Base-by-base conservation (phyloP, 2,797 vertebrate genomes). In the Sebastes ruberrimus region DNA sequence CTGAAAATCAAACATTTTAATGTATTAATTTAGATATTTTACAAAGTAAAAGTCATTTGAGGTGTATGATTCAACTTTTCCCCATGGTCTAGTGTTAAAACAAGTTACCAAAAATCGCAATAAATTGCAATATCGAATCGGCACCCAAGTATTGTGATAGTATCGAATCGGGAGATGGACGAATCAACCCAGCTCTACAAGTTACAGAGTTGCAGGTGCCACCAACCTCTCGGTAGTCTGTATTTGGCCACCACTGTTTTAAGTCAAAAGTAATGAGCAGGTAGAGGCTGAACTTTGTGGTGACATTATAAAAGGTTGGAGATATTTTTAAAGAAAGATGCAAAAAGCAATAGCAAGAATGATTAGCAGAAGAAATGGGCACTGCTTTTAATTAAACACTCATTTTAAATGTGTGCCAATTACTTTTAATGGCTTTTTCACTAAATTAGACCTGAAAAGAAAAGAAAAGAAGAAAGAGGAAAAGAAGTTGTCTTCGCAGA, bases 321-420 rank as follows among this genome's bases (percentile, higher is more conserved):
- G 9, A 6, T 63, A 30, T 52, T 42, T 11, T 60, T 18, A 10
- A 28, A 18, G n/a, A 8, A 46, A 55, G 35, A 52, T 18, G 22
- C 25, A 46, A 28, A 61, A 62, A 71, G 30, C 30, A 46, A 56
- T 5, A 22, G 7, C 0, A 46, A 25, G 6, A 55, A 28, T 72
- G 18, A 55, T 28, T 61, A 65, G n/a, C 27, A 56, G 33, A n/a
- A 25, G 20, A 46, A 55, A 35, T n/a, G 3, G 22, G 7, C 10
- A 11, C 18, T 64, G 5, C 11, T 68, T 68, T 56, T 27, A 62
- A 74, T 71, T 71, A 57, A 78, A 23, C n/a, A 5, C 60, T 38
- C 2, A 10, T 66, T 70, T 74, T 57, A 66, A 80, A 71, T 33
- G 4, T 30, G 23, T 9, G 5, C 1, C 63, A 73, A 72, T 80